Base-by-base conservation (phyloP, 2,113 vertebrate species). In the Collichthys lucidus region DNA sequence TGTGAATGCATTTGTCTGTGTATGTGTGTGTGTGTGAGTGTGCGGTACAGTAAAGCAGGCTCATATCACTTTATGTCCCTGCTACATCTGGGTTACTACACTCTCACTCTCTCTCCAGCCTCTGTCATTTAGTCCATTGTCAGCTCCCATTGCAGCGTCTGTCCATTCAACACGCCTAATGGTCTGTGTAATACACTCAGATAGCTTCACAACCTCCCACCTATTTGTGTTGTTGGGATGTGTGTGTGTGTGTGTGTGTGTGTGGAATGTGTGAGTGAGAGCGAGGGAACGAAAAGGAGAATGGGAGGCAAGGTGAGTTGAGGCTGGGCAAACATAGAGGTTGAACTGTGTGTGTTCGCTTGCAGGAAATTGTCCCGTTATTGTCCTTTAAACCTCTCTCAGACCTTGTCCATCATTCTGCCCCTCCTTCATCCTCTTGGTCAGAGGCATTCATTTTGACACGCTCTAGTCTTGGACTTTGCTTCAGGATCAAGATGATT, bases 161-260 rank as follows among this genome's bases (percentile, higher is more conserved):
- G 87, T 92, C 90, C 88, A 89, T 92, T 92, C 91, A 88, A 86
- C 86, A 74, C 46, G 81, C 80, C 80, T 93, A 94, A 94, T 94
- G 93, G 89, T 91, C 76, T 93, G 92, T 92, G 91, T 94, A 93
- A 94, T 90, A 86, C 86, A 86, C 91, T 91, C 82, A 84, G 88
- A 92, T 87, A 81, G 89, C 77, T 88, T 82, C 84, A 83, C 82
- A 79, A 77, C 85, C 89, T 80, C 90, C 87, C 88, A 91, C 88
- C 82, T 89, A 82, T 87, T 91, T 89, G 74, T 88, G 74, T 73
- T 82, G 68, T 85, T 85, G 77, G 67, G 8, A 35, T 35, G 67
- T 53, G 59, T 78, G 55, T 79, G 42, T 72, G 77, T 35, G 67
- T 53, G 59, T 78, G 55, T 79, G 42, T 72, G 77, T 72, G 72